phyloP scores from a whole-genome alignment of 1,140 invertebrate genomes.

The Drosophila tristis region DNA sequence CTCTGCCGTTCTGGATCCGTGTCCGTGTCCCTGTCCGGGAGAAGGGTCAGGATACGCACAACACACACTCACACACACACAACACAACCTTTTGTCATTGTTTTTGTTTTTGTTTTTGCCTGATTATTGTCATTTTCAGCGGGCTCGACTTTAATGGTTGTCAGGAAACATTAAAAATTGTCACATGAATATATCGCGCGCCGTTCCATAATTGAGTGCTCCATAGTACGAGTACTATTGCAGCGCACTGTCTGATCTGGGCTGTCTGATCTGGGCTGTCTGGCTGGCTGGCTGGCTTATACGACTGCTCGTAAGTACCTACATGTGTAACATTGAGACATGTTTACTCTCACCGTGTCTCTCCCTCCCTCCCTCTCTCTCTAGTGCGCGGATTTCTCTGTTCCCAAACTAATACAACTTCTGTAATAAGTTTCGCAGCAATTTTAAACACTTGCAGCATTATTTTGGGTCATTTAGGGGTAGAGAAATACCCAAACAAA shows the following conservation, averaged over 20 bases:
- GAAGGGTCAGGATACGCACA: conserved; percentile 57
- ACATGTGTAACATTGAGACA: conserved; percentile 24
- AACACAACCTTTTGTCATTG: conserved; percentile 32
- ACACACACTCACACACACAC: conserved; percentile 19
- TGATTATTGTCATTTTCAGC: conserved; percentile 72
- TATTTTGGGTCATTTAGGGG: no score
- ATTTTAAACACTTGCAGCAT: no score
- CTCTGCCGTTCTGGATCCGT: conserved; percentile 12
- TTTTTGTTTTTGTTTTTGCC: conserved; percentile 35
- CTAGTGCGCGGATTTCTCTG: no score
- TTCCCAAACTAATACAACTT: no score
- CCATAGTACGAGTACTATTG: conserved; percentile 25
- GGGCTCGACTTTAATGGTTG: conserved; percentile 73
- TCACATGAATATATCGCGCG: conserved; percentile 61
- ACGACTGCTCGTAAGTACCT: conserved; percentile 11
- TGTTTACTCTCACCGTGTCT: no score
- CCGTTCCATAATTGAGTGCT: conserved; percentile 67
- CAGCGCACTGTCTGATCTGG: conserved; percentile 38
- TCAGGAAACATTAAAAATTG: conserved; percentile 77
- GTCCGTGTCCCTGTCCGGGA: conserved; percentile 12
- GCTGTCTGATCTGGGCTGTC: no score
- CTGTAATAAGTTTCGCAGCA: no score
- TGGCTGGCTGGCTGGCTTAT: background rate
- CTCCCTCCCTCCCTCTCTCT: no score
- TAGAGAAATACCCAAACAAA: no score